Conservation (phyloP, 2,797 vertebrate genomes). For the Coregonus suidteri region DNA sequence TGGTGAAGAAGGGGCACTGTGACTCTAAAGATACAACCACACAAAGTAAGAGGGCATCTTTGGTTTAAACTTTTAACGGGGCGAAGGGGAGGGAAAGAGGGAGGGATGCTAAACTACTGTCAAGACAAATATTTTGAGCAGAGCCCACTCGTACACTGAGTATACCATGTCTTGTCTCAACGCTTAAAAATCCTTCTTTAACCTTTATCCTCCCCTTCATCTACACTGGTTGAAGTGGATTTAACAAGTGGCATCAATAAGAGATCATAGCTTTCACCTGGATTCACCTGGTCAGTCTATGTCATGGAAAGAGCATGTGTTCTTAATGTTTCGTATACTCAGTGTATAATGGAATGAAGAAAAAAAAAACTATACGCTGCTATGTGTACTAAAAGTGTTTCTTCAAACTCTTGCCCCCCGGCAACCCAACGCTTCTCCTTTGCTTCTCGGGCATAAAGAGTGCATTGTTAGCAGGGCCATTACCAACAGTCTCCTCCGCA, state of each 20-base stretch:
- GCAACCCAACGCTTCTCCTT: conserved; percentile 85
- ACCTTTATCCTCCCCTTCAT: no score
- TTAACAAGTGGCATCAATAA: no score
- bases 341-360: conserved; percentile 76
- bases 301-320: no score
- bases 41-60: conserved; percentile 66
- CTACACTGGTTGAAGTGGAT: no score
- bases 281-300: no score
- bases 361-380: conserved; percentile 58
- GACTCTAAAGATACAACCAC: conserved; percentile 27
- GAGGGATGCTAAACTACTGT: conserved; percentile 83
- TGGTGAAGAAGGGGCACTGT: conserved; percentile 21
- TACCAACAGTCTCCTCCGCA: conserved; percentile 81
- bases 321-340: no score
- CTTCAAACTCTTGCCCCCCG: conserved; percentile 75
- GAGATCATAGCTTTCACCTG: no score
- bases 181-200: no score
- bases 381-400: conserved; percentile 82
- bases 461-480: conserved; percentile 94
- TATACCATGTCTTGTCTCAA: no score
- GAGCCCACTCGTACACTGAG: conserved; percentile 68
- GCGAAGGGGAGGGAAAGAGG: conserved; percentile 44
- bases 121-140: conserved; percentile 89
- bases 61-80: conserved; percentile 79
- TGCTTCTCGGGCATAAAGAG: conserved; percentile 95